These are phyloP conservation scores for Podarcis siculus DNA, from an alignment of 2,797 vertebrate species.

Conservation along the genomic window DNA sequence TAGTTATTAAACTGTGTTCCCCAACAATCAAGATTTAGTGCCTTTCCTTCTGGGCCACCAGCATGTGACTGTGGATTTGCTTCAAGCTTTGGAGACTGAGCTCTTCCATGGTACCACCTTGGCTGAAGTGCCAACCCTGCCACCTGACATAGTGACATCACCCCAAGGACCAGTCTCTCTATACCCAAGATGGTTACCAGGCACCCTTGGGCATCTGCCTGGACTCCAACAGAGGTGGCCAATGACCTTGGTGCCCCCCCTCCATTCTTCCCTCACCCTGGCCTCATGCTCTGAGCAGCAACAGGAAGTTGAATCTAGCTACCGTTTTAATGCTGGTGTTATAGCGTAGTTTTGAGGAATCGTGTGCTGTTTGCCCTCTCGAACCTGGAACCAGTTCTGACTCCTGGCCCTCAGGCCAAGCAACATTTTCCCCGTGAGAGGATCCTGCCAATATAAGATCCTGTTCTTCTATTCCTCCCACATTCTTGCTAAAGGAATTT, in stretches of 20 bases:
- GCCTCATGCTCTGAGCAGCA: too few relatives aligned
- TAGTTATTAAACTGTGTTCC: too few relatives aligned
- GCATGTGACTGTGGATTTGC: too few relatives aligned
- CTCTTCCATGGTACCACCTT: background rate
- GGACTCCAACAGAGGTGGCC: too few relatives aligned
- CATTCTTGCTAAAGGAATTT: background rate
- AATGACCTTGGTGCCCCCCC: too few relatives aligned
- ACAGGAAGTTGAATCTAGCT: background rate
- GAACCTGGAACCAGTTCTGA: background rate
- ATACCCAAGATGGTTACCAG: too few relatives aligned
- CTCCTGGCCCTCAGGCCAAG: background rate
- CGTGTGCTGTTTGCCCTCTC: background rate
- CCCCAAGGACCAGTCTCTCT: background rate
- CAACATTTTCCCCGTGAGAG: background rate
- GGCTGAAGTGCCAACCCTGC: background rate
- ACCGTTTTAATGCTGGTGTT: background rate
- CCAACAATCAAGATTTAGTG: too few relatives aligned
- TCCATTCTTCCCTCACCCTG: too few relatives aligned
- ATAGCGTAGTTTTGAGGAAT: background rate
- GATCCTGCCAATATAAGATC: background rate
- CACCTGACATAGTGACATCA: background rate
- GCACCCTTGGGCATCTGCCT: too few relatives aligned
- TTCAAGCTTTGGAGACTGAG: background rate
- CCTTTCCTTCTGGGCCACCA: too few relatives aligned
- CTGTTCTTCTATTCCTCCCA: background rate